Base-by-base conservation (phyloP, 2,113 vertebrate genomes). In the Myrmophylax atrothorax region DNA sequence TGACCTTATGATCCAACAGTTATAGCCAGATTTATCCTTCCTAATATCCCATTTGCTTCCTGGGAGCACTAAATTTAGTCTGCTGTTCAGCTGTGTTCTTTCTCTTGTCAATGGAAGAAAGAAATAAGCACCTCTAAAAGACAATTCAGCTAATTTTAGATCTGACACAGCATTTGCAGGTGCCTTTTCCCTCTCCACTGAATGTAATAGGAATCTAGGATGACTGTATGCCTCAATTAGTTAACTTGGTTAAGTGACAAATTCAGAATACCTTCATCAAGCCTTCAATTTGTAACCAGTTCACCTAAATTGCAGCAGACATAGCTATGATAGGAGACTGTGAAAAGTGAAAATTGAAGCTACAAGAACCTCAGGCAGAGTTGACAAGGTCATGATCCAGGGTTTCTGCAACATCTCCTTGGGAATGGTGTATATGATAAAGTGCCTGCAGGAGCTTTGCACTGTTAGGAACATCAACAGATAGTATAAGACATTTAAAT, bases 141-240 rank as follows among this genome's bases (percentile, higher is more conserved):
- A 94, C 94, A 97, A 93, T 97, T 96, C 94, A 94, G 90, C 74
- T 93, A 87, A 79, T 94, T 97, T 93, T 96, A 94, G 70, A 66
- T 94, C 94, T 96, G 92, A 96, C 90, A 83, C 87, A 96, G 85
- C 90, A 95, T 76, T 58, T 96, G 70, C 75, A 90, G 53, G 31
- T 94, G 26, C 25, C 15, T 89, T 89, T 96, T 91, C 93, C 91
- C 37, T 87, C 42, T 82, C 58, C 24, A 53, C 17, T 60, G 75
- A 79, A 53, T 60, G 62, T 76, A 94, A 85, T 72, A 53, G 69
- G 47, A 91, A 89, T 78, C 20, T 31, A 60, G 49, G 35, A 77
- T 85, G 67, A 52, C 37, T 79, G 6, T 50, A 68, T 70, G 12
- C 78, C 35, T 91, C 82, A 93, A 68, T 79, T 93, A 89, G 56